Evolutionary conservation across 2,888 invertebrate species (phyloP), one percentile per base, ranked within the genome.

Genomic region (Drosophila robusta): DNA sequence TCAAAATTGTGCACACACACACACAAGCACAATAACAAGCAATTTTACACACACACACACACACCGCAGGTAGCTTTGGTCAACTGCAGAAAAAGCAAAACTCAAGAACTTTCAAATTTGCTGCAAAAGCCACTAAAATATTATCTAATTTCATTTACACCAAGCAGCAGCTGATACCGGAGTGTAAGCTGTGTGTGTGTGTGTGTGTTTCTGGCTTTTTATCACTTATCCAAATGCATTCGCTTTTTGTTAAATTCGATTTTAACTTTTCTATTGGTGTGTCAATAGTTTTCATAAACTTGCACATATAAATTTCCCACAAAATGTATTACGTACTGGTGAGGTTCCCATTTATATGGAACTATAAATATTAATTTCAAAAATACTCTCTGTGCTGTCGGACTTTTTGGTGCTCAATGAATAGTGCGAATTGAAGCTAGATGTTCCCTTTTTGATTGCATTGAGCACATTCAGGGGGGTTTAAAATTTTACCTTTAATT

Each of bases 101-200:
- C 14, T 14, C 38, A 41, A 49, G 14, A 77, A 66, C 60, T 76
- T 70, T 38, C 14, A 22, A 66, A 57, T 57, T 63, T 32, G 52
- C 60, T 66, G 50, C 18, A 45, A 61, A 67, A 67, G 38, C 62
- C 47, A 68, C 32, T 22, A 45, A 26, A 32, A 47, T 64, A 52
- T 49, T 65, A 68, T 65, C 52, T 60, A 70, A 75, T 75, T 75
- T 56, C 62, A 75, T 75, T 70, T 57, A 44, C 61, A 61, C 55
- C 34, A 32, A 58, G 16, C 55, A 55, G 9, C 34, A 70, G 39
- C 51, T 55, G 36, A 26, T 11, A 70, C 18, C 22, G 36, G 36
- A 38, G 36, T 57, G 61, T 50, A 32, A 32, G 11, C 32, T 16
- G 51, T 18, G 9, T n/a, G 36, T 24, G 34, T 9, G 14, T 3